Conservation (phyloP, 2,888 invertebrate genomes). For the Heteromyza rotundicornis region DNA sequence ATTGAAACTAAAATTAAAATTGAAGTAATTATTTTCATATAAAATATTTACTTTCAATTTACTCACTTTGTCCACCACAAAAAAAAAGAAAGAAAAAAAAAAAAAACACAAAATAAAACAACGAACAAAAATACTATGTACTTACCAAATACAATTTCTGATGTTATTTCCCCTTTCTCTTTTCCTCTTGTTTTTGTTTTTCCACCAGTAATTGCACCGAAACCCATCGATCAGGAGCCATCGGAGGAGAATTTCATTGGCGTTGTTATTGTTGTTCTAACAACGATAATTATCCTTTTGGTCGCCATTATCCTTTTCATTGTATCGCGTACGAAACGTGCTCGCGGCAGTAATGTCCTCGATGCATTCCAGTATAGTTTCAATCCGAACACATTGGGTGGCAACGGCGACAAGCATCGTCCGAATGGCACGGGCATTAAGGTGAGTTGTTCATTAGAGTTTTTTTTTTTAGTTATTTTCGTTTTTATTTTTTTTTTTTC, state of each 20-base stretch:
- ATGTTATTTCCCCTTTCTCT: conserved; percentile 19
- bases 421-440: conserved; percentile 63
- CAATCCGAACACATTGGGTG: conserved; percentile 61
- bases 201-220: conserved; percentile 61
- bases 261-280: conserved; percentile 73
- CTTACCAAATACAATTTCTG: neutral
- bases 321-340: conserved; percentile 70
- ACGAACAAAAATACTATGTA: neutral
- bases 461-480: neutral
- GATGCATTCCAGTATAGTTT: conserved; percentile 63
- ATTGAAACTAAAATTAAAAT: conserved; percentile 17
- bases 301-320: conserved; percentile 75
- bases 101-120: conserved; percentile 5
- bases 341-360: conserved; percentile 62
- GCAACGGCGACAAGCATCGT: conserved; percentile 63
- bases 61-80: conserved; percentile 1
- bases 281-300: conserved; percentile 74
- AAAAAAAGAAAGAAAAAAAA: too few relatives aligned
- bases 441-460: conserved; percentile 58
- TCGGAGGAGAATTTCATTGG: conserved; percentile 69
- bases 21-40: conserved; percentile 46
- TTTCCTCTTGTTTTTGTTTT: conserved; percentile 18
- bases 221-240: conserved; percentile 67
- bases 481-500: neutral
- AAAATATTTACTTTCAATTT: conserved; percentile 52